A percentile compares a stretch with the other conserved stretches of the same genome.
phyloP scores from a whole-genome alignment of 2,797 vertebrate genomes.

The Falco berigora region DNA sequence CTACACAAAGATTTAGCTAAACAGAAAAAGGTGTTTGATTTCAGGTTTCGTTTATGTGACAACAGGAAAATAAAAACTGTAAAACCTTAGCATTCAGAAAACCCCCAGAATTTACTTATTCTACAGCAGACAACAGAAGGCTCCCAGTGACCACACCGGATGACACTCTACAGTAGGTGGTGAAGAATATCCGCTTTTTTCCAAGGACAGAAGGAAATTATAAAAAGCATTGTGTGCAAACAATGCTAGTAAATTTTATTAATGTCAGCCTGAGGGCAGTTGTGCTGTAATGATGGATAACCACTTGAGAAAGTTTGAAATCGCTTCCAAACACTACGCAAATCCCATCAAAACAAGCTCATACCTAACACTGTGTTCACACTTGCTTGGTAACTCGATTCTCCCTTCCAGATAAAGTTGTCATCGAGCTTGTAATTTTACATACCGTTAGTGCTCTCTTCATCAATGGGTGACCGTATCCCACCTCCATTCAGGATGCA shows the following conservation, averaged over 20 bases:
- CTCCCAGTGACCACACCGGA: background rate
- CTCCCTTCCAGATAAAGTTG: background rate
- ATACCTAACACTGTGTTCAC: background rate
- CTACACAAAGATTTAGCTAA: background rate
- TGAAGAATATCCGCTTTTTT: background rate
- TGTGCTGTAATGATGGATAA: background rate
- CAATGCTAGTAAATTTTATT: background rate
- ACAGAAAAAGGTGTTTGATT: background rate
- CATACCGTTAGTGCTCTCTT: constrained; percentile 79
- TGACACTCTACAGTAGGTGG: background rate
- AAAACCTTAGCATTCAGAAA: background rate
- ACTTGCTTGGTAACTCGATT: background rate
- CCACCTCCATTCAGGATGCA: constrained; percentile 85
- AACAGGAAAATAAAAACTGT: background rate
- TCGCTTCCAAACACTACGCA: background rate
- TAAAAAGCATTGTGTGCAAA: background rate
- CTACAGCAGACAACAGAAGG: background rate
- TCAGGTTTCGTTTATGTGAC: background rate
- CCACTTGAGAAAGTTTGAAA: background rate
- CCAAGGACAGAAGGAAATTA: background rate
- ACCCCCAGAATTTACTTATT: background rate
- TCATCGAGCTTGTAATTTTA: background rate
- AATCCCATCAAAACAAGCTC: background rate
- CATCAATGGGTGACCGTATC: constrained; percentile 83
- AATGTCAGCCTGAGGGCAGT: background rate